These are phyloP conservation scores for Paralichthys olivaceus DNA, from an alignment of 2,113 vertebrate genomes.

Conservation along the genomic window DNA sequence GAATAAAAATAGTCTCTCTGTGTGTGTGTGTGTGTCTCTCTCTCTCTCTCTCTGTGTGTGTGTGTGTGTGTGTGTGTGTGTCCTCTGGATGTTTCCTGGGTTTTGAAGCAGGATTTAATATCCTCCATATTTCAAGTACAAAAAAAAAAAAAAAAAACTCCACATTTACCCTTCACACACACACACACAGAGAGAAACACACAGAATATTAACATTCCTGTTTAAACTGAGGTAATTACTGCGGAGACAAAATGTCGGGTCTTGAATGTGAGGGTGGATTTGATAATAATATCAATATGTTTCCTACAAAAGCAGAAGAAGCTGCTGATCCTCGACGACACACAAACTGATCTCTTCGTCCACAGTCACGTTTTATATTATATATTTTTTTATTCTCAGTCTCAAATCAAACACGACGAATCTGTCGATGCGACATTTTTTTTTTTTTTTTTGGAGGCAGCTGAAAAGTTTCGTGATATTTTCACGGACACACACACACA, in stretches of 20 bases:
- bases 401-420: constrained; percentile 43
- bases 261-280: constrained; percentile 10
- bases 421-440: constrained; percentile 36
- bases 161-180: constrained; percentile 35
- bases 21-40: neutral
- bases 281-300: constrained; percentile 76
- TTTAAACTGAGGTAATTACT: constrained; percentile 68
- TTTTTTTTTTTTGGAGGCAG: neutral
- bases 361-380: no score
- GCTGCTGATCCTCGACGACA: constrained; percentile 71
- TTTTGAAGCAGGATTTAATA: constrained; percentile 21
- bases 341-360: no score
- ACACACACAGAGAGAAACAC: constrained; percentile 12
- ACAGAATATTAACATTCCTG: constrained; percentile 70
- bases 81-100: constrained; percentile 40
- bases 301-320: constrained; percentile 62
- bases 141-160: constrained; percentile 55
- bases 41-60: neutral
- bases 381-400: neutral
- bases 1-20: neutral
- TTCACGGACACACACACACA: constrained; percentile 1
- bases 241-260: constrained; percentile 78
- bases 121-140: constrained; percentile 59
- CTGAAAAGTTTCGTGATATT: constrained; percentile 74
- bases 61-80: constrained; percentile 25